Conservation (phyloP, 2,888 invertebrate species). For the Megastigmus dorsalis region DNA sequence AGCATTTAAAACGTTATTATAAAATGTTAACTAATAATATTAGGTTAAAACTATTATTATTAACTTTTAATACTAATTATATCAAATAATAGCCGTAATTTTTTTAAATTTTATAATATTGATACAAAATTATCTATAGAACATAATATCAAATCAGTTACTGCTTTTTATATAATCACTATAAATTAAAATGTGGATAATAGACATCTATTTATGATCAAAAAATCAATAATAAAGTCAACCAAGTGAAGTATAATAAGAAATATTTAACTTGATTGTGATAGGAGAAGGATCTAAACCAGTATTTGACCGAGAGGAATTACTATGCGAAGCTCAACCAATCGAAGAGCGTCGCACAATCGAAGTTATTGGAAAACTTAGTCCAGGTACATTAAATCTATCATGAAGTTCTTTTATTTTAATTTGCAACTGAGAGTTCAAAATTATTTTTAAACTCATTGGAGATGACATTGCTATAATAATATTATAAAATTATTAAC, state of each 20-base stretch:
- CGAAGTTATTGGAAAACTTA: slow-evolving; percentile 9
- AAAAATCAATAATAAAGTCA: background rate
- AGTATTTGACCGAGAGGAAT: slow-evolving; percentile 47
- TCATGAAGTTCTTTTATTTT: background rate
- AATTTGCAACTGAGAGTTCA: background rate
- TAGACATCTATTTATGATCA: no score
- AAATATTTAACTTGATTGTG: slow-evolving; percentile 11
- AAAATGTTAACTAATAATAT: no score
- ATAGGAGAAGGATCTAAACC: slow-evolving; percentile 50
- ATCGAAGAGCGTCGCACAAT: slow-evolving; percentile 42
- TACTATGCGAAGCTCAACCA: background rate
- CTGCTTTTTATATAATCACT: background rate
- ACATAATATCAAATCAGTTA: background rate
- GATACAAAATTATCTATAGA: background rate
- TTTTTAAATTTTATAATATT: no score
- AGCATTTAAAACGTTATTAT: no score
- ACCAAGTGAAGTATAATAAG: background rate
- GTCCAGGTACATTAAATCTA: slow-evolving; percentile 18
- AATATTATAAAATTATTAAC: background rate
- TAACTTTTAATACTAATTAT: no score
- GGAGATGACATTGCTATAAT: no score
- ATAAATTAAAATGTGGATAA: slow-evolving; percentile 3
- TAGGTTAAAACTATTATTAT: no score
- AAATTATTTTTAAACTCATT: background rate
- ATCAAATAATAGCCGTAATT: no score